Evolutionary conservation across 2,797 vertebrate genomes (phyloP), one percentile per base, ranked within the genome.

Genomic region (Oryzias dopingdopingensis): DNA sequence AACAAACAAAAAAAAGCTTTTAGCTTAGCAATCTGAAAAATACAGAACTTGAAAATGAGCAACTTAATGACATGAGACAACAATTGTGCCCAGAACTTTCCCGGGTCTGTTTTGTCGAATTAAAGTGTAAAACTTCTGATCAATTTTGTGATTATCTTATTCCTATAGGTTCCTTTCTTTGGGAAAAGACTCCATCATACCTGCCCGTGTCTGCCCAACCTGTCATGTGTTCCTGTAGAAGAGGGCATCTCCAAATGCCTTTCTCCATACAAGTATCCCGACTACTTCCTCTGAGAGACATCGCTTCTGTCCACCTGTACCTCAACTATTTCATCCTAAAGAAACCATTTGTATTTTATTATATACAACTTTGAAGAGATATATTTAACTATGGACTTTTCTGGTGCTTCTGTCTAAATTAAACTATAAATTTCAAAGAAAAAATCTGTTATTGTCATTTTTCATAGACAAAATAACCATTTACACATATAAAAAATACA

Each of bases 161-260:
- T 40, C 74, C 62, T 82, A 49, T 80, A 99, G 97, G 91, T 95
- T 68, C 97, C 96, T 8, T 99, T 92, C 89, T 70, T 87, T 0
- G 95, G 96, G 51, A 92, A 88, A 72, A 83, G 96, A 78, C 88
- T 93, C 62, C 95, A 96, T 81, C 93, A 97, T 66, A 94, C 90
- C 1, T 99, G 96, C 50, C 97, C 96, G 0, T 98, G 97, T 72
- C 84, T 95, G 5, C 92, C 94, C 0, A 88, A 94, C 70, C 79
- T 98, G 76, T 70, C 82, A 1, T 99, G 96, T 47, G 26, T 90
- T 49, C 76, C 90, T 62, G 77, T 86, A 43, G 73, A 86, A 1
- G 85, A 92, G 24, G 89, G 85, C 58, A 92, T 80, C 48, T 94
- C 89, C 73, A 93, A 88, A 84, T 99, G 96, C 74, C 82, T 95